Conservation (phyloP, 2,113 vertebrate genomes). For the Miniopterus natalensis region DNA sequence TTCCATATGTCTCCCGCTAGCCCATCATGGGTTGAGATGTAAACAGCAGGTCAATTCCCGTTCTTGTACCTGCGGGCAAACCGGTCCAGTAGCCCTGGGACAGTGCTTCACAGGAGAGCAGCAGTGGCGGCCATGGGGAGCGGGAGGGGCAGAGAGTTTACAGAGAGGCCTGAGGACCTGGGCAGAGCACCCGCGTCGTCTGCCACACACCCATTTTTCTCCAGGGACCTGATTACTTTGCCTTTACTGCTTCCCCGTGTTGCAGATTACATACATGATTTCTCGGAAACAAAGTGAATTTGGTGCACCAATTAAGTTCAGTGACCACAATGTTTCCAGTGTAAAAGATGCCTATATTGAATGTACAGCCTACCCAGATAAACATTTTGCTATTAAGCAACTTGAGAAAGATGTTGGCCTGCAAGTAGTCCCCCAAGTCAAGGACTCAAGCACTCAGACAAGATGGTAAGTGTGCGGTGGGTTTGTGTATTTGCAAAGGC, state of each 20-base stretch:
- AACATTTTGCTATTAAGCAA: conserved; percentile 90
- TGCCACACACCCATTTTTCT: background rate
- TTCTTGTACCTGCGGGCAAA: background rate
- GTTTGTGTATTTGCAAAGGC: background rate
- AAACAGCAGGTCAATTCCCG: background rate
- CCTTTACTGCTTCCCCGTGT: conserved; percentile 21
- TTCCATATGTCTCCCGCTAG: background rate
- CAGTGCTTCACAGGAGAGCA: background rate
- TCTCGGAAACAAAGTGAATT: conserved; percentile 88
- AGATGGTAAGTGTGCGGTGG: conserved; percentile 88
- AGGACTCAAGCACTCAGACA: conserved; percentile 91
- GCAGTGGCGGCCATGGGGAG: background rate
- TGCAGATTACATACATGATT: conserved; percentile 91
- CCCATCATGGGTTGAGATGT: background rate
- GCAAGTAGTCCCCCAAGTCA: conserved; percentile 88
- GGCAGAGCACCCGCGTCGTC: rapidly evolving
- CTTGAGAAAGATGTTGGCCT: conserved; percentile 89
- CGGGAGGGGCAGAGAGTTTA: background rate
- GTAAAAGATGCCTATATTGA: conserved; percentile 88
- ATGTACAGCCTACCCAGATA: conserved; percentile 91
- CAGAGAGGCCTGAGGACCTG: background rate
- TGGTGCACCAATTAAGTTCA: conserved; percentile 88
- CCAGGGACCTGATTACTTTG: background rate
- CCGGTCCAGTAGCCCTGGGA: background rate
- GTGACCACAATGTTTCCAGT: conserved; percentile 87